These are phyloP conservation scores for Phrynocephalus versicolor DNA, from an alignment of 2,113 vertebrate genomes.

Conservation along the genomic window DNA sequence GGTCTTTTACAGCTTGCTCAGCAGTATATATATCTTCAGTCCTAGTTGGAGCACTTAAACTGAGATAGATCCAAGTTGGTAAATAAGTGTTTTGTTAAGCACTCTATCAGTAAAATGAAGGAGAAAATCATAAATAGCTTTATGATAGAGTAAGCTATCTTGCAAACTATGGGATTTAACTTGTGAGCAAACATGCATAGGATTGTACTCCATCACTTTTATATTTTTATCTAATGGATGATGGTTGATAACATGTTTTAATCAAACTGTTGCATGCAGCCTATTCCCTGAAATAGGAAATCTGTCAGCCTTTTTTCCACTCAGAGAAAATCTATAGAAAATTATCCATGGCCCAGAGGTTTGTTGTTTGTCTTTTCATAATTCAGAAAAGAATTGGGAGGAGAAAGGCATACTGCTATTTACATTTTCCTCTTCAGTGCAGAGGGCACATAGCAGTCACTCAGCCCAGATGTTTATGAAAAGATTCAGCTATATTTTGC, in stretches of 20 bases:
- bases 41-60: too few relatives aligned
- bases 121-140: too few relatives aligned
- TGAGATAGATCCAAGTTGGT: too few relatives aligned
- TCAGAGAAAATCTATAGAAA: slow-evolving; percentile 50
- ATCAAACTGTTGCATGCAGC: slow-evolving; percentile 40
- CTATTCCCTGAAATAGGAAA: slow-evolving; percentile 39
- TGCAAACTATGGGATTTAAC: neutral
- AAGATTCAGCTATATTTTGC: neutral
- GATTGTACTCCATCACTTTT: neutral
- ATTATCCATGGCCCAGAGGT: slow-evolving; percentile 49
- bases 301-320: slow-evolving; percentile 52
- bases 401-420: slow-evolving; percentile 42
- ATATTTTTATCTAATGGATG: neutral
- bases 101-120: too few relatives aligned
- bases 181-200: neutral
- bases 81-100: too few relatives aligned
- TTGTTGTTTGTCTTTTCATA: slow-evolving; percentile 47
- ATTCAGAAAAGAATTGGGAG: slow-evolving; percentile 30
- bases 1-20: too few relatives aligned
- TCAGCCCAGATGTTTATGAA: slow-evolving; percentile 26
- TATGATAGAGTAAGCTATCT: too few relatives aligned
- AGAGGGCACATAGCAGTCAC: neutral
- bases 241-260: slow-evolving; percentile 5
- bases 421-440: slow-evolving; percentile 53
- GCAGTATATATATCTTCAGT: too few relatives aligned